Conservation (phyloP, 1,140 invertebrate species). For the Drosophila lacteicornis region DNA sequence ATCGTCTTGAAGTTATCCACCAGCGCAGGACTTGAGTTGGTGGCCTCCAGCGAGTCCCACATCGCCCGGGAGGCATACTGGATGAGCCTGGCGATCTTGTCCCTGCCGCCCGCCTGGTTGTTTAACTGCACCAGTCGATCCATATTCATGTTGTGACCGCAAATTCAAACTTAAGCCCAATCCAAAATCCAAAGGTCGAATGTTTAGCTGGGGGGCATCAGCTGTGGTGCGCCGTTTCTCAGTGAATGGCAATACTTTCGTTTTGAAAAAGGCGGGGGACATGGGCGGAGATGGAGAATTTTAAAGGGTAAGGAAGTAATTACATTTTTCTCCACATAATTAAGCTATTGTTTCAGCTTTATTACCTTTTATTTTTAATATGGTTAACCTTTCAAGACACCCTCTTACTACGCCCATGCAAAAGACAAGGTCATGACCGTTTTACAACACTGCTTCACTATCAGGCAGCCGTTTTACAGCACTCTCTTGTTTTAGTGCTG, state of each 20-base stretch:
- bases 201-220: constrained; percentile 17
- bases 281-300: neutral
- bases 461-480: neutral
- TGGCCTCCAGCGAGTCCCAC: constrained; percentile 88
- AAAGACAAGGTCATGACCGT: neutral
- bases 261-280: neutral
- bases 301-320: neutral
- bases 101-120: constrained; percentile 87
- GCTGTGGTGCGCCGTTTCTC: constrained; percentile 4
- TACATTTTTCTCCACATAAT: neutral
- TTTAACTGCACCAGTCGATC: constrained; percentile 87
- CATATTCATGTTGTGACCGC: constrained; percentile 84
- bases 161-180: constrained; percentile 35
- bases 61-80: constrained; percentile 89
- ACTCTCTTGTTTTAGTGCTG: neutral
- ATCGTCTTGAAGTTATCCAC: constrained; percentile 88
- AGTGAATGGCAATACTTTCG: constrained; percentile 12
- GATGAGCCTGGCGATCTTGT: constrained; percentile 87
- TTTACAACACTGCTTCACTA: constrained; percentile 2
- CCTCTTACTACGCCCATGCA: neutral
- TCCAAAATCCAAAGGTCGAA: constrained; percentile 46
- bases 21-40: constrained; percentile 85
- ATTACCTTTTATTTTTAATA: neutral
- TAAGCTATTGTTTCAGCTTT: neutral
- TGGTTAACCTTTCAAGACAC: too few relatives aligned